A percentile compares a stretch with the other conserved stretches of the same genome.
Evolutionary conservation across 2,797 vertebrate species (phyloP).

Genomic region (Neosalanx taihuensis): DNA sequence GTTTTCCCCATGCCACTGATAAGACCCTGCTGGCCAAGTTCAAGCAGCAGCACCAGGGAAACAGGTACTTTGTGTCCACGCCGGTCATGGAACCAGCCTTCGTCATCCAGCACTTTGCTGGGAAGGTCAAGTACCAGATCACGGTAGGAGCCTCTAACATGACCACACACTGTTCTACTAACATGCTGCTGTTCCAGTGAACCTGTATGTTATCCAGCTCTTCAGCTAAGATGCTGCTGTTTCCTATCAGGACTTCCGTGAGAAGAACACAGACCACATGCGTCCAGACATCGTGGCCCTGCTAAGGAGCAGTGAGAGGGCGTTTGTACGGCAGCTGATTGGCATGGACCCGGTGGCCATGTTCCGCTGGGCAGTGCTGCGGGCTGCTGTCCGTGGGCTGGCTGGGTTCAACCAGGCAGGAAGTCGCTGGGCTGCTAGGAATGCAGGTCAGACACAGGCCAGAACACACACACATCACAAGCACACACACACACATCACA

Average conservation of each 20-base stretch:
- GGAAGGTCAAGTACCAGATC: slow-evolving; percentile 96
- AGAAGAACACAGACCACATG: slow-evolving; percentile 99
- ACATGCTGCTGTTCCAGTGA: too few species aligned
- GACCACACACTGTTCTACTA: neutral
- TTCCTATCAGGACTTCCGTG: slow-evolving; percentile 87
- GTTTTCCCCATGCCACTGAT: slow-evolving; percentile 95
- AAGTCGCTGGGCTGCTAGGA: slow-evolving; percentile 80
- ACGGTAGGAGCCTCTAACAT: slow-evolving; percentile 71
- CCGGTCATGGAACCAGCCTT: slow-evolving; percentile 96
- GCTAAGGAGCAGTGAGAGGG: slow-evolving; percentile 89
- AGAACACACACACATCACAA: neutral
- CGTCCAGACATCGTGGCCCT: slow-evolving; percentile 93
- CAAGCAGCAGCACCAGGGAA: slow-evolving; percentile 96
- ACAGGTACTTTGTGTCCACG: slow-evolving; percentile 91
- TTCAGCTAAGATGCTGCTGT: too few species aligned
- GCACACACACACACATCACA: neutral
- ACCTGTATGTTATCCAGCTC: too few species aligned
- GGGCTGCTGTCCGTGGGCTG: slow-evolving; percentile 82
- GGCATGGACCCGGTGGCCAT: slow-evolving; percentile 97
- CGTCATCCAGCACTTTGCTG: slow-evolving; percentile 95
- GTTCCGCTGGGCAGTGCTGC: slow-evolving; percentile 95
- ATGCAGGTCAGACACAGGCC: slow-evolving; percentile 65
- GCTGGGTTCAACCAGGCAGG: slow-evolving; percentile 90
- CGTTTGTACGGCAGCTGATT: slow-evolving; percentile 90
- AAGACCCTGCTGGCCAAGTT: slow-evolving; percentile 95